These are phyloP conservation scores for Sceliomorpha sp. DNA, from an alignment of 2,888 invertebrate genomes.

Conservation along the genomic window DNA sequence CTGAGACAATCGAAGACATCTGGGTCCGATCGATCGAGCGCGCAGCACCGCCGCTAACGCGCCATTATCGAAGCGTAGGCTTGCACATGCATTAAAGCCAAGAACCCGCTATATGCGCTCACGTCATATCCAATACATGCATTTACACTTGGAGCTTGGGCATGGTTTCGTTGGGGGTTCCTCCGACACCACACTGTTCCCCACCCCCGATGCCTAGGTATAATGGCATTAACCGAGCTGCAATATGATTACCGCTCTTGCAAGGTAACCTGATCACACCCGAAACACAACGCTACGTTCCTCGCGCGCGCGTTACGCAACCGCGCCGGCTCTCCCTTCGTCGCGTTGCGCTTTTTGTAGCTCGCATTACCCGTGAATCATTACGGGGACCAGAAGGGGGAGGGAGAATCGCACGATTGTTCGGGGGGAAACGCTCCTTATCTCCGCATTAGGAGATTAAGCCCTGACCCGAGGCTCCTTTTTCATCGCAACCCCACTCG, in stretches of 20 bases:
- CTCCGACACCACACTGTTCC: conserved; percentile 61
- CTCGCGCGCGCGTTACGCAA: conserved; percentile 68
- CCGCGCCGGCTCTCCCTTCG: conserved; percentile 70
- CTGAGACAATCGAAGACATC: conserved; percentile 33
- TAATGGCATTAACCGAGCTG: conserved; percentile 80
- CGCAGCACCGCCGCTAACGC: conserved; percentile 18
- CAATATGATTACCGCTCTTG: conserved; percentile 79
- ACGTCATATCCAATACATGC: conserved; percentile 79
- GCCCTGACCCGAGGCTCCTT: conserved; percentile 27
- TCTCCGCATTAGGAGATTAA: conserved; percentile 76
- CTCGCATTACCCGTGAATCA: conserved; percentile 79
- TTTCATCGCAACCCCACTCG: conserved; percentile 37
- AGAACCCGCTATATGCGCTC: conserved; percentile 73
- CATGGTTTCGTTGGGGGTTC: conserved; percentile 54
- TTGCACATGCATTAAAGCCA: conserved; percentile 75
- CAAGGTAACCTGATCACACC: conserved; percentile 79
- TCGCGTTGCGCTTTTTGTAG: conserved; percentile 79
- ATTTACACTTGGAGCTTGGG: conserved; percentile 53
- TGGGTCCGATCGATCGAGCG: conserved; percentile 44
- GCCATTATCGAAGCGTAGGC: conserved; percentile 37
- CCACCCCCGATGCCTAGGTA: conserved; percentile 68
- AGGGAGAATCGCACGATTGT: conserved; percentile 17
- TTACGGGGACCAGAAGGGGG: conserved; percentile 61
- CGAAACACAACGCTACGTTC: conserved; percentile 70
- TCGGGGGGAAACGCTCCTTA: conserved; percentile 69